Conservation (phyloP, 2,888 invertebrate species). For the Pachydiplax longipennis region DNA sequence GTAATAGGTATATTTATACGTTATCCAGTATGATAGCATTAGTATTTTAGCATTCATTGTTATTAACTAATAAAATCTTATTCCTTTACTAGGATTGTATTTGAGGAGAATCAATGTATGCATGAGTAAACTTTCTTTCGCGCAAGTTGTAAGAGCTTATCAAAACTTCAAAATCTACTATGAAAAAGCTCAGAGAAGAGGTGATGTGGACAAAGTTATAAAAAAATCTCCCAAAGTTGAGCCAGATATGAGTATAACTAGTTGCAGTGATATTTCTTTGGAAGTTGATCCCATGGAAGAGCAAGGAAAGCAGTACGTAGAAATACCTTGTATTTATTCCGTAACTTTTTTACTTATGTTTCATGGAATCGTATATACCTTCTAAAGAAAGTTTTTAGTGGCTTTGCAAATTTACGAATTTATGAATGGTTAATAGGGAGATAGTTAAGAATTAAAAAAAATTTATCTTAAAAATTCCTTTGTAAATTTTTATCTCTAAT, state of each 20-base stretch:
- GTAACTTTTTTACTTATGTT: background rate
- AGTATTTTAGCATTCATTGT: conserved; percentile 47
- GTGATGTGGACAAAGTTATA: background rate
- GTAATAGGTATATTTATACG: conserved; percentile 66
- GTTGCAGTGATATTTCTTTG: conserved; percentile 31
- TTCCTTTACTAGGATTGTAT: conserved; percentile 73
- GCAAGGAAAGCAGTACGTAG: background rate
- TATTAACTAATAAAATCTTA: conserved; percentile 56
- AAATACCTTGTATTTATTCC: background rate
- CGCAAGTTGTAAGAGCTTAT: conserved; percentile 78
- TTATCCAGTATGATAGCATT: background rate
- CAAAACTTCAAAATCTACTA: conserved; percentile 76
- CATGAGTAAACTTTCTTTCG: conserved; percentile 84
- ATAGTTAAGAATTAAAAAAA: too few species aligned
- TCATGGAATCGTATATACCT: background rate
- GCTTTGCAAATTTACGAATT: too few species aligned
- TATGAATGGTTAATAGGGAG: too few species aligned
- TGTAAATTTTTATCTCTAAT: too few species aligned
- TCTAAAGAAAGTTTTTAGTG: too few species aligned
- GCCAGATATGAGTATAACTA: conserved; percentile 46
- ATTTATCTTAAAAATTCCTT: too few species aligned
- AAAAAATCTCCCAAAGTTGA: conserved; percentile 24
- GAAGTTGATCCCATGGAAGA: background rate
- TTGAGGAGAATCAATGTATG: conserved; percentile 81
- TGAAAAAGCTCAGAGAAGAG: conserved; percentile 55